phyloP scores from a whole-genome alignment of 2,888 invertebrate species.

The Rotaria magnacalcarata region DNA sequence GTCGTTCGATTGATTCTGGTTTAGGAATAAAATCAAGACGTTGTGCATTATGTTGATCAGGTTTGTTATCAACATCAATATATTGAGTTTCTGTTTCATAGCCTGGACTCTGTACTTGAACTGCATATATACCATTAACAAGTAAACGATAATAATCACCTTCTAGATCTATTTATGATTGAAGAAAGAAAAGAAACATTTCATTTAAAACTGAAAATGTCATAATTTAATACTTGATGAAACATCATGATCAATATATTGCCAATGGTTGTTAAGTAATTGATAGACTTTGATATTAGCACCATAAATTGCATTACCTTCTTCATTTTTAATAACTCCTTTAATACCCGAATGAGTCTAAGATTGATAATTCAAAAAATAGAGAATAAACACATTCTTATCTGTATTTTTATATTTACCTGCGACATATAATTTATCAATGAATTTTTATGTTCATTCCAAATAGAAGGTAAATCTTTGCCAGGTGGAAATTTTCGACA shows the following conservation, averaged over 20 bases:
- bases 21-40: not conserved
- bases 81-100: not conserved
- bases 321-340: slow-evolving; percentile 49
- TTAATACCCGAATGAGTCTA: slow-evolving; percentile 51
- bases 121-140: slow-evolving; percentile 33
- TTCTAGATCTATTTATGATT: not conserved
- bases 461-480: slow-evolving; percentile 66
- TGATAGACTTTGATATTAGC: slow-evolving; percentile 35
- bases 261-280: not conserved
- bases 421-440: slow-evolving; percentile 73
- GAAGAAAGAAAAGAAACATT: not conserved
- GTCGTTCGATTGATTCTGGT: not conserved
- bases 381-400: slow-evolving; percentile 10
- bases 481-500: slow-evolving; percentile 75
- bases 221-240: slow-evolving; percentile 15
- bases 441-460: slow-evolving; percentile 74
- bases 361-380: not conserved
- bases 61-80: not conserved
- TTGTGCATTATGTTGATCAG: not conserved
- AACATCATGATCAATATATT: slow-evolving; percentile 43
- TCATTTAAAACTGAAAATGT: too few relatives aligned
- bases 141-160: slow-evolving; percentile 46
- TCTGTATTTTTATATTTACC: slow-evolving; percentile 55
- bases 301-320: not conserved
- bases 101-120: not conserved